These are phyloP conservation scores for Drosophila teissieri DNA, from an alignment of 1,140 invertebrate genomes.

Conservation along the genomic window DNA sequence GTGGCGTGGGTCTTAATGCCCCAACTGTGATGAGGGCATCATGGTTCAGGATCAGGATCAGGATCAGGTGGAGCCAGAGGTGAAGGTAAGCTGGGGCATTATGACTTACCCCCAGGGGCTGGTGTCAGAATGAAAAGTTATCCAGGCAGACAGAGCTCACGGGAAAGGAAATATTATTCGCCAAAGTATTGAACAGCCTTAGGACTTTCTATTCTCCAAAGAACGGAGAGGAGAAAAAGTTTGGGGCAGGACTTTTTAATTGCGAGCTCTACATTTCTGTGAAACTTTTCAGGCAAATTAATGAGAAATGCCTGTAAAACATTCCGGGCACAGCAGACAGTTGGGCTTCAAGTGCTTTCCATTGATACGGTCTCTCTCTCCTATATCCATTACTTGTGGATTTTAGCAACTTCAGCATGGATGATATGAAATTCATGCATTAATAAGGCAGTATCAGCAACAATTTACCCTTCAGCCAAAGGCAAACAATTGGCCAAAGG, in stretches of 20 bases:
- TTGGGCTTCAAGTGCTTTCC: background rate
- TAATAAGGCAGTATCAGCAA: constrained; percentile 20
- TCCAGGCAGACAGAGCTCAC: constrained; percentile 11
- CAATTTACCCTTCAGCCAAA: background rate
- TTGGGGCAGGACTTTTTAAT: constrained; percentile 32
- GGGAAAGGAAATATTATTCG: constrained; percentile 27
- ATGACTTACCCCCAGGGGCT: constrained; percentile 23
- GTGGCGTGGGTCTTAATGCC: constrained; percentile 54
- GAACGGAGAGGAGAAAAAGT: constrained; percentile 14
- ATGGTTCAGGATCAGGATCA: constrained; percentile 14
- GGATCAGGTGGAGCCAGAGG: constrained; percentile 17
- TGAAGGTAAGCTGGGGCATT: constrained; percentile 33
- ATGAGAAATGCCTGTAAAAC: constrained; percentile 38
- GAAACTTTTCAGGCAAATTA: constrained; percentile 34
- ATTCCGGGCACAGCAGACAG: constrained; percentile 20
- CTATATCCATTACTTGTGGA: background rate
- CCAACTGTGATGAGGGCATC: constrained; percentile 23
- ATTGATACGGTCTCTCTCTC: background rate
- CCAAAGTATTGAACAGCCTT: constrained; percentile 36
- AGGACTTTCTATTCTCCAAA: background rate
- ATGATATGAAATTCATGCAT: constrained; percentile 30
- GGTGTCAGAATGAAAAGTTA: constrained; percentile 55
- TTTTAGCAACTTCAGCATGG: background rate
- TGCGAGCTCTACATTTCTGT: constrained; percentile 31
- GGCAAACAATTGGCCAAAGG: constrained; percentile 29